phyloP scores from a whole-genome alignment of 1,140 invertebrate species.

The Dufourea novaeangliae region DNA sequence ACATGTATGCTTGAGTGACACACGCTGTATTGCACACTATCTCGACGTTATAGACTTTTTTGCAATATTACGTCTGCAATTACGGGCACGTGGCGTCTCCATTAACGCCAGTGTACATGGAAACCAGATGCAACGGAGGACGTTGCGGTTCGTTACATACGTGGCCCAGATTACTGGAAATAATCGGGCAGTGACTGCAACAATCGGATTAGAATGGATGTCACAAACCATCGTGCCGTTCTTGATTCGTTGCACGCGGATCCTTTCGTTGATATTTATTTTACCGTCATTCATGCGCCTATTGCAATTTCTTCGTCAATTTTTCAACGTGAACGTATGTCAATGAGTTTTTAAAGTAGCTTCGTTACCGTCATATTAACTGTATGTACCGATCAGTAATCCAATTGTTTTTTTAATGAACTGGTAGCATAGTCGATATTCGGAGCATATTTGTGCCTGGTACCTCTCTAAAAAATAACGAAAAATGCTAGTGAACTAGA shows the following conservation, averaged over 20 bases:
- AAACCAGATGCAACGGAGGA: not conserved
- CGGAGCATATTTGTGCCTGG: too few species aligned
- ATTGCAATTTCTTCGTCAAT: too few species aligned
- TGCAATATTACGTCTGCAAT: conserved; percentile 2
- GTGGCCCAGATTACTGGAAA: not conserved
- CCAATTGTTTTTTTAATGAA: too few species aligned
- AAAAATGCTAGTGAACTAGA: too few species aligned
- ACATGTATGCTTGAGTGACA: too few species aligned
- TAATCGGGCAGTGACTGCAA: not conserved
- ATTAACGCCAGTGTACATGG: not conserved
- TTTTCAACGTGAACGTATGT: too few species aligned
- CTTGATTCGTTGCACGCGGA: not conserved
- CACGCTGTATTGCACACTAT: too few species aligned
- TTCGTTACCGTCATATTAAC: too few species aligned
- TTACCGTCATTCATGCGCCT: not conserved
- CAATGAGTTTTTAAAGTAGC: not conserved
- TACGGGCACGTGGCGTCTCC: not conserved
- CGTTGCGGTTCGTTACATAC: conserved; percentile 1
- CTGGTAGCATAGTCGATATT: too few species aligned
- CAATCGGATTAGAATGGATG: conserved; percentile 2
- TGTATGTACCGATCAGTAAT: too few species aligned
- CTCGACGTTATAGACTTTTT: too few species aligned
- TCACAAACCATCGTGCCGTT: not conserved
- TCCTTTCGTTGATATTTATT: not conserved
- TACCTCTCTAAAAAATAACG: too few species aligned